These are phyloP conservation scores for Camponotus pennsylvanicus DNA, from an alignment of 1,140 invertebrate genomes.

Conservation along the genomic window DNA sequence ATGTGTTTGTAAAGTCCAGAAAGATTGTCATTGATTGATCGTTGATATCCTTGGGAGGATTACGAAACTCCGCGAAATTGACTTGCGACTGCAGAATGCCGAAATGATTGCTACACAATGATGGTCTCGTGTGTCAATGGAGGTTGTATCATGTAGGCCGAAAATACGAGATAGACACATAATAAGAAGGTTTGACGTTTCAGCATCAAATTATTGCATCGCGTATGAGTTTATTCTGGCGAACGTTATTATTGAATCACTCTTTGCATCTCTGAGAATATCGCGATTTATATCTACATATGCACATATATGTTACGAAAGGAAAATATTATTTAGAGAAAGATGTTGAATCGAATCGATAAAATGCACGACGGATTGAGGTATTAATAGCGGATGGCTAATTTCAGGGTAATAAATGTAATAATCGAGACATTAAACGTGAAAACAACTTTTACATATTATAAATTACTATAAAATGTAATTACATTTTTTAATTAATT, in stretches of 20 bases:
- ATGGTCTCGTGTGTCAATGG: constrained; percentile 8
- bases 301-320: not conserved
- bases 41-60: not conserved
- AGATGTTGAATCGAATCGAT: constrained; percentile 23
- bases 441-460: not conserved
- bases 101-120: constrained; percentile 28
- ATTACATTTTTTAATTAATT: constrained; percentile 21
- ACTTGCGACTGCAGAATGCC: constrained; percentile 18
- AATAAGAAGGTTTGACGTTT: constrained; percentile 18
- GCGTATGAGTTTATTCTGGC: not conserved
- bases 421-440: not conserved
- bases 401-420: constrained; percentile 9
- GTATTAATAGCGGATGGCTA: not conserved
- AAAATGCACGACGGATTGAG: not conserved
- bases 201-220: constrained; percentile 24
- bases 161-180: not conserved
- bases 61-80: not conserved
- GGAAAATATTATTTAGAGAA: not conserved
- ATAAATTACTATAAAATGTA: not conserved
- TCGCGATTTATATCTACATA: not conserved
- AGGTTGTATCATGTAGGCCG: not conserved
- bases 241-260: not conserved
- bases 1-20: not conserved
- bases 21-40: constrained; percentile 25
- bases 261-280: constrained; percentile 8